Base-by-base conservation (phyloP, 1,140 invertebrate species). In the Nylanderia fulva region DNA sequence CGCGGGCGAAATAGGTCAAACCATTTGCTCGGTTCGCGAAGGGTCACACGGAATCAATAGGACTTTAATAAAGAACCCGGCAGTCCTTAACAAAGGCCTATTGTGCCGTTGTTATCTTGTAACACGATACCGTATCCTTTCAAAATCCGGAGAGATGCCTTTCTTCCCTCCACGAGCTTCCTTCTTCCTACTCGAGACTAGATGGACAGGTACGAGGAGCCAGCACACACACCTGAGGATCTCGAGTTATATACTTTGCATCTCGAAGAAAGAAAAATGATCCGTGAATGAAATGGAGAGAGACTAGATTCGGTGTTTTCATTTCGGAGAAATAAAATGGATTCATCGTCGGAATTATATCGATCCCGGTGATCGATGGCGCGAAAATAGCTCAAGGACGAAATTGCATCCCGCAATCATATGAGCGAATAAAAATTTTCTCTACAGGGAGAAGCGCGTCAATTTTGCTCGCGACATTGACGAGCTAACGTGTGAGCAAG, bases 61-160 rank as follows among this genome's bases (percentile, higher is more conserved):
- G 60, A 85, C 64, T 86, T 88, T 90, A 91, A 92, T 92, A 92
- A 93, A 92, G 88, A 84, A 85, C 77, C 71, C 68, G 63, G 64
- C 69, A 71, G 77, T 77, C 84, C 86, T 86, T 80, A 79, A 93
- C 90, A 93, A 93, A 91, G 87, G 80, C 27, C 88, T 71, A 93
- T 93, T 93, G 92, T 93, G 84, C 90, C 88, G 90, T 92, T 91
- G 90, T 92, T 93, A 93, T 93, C 87, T 82, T 79, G 92, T 92
- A 93, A 93, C 87, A 76, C 84, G 92, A 93, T 92, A 93, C 87
- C 90, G 77, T 83, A 89, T 92, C 88, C 88, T 91, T 91, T 90
- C 89, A 75, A 76, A 82, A 83, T 88, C 60, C 82, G 64, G 72
- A 86, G 86, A 90, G 86, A 90, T 86, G 86, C 88, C 85, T 91